Evolutionary conservation across 2,888 invertebrate species (phyloP).

Genomic region (Formica aserva): DNA sequence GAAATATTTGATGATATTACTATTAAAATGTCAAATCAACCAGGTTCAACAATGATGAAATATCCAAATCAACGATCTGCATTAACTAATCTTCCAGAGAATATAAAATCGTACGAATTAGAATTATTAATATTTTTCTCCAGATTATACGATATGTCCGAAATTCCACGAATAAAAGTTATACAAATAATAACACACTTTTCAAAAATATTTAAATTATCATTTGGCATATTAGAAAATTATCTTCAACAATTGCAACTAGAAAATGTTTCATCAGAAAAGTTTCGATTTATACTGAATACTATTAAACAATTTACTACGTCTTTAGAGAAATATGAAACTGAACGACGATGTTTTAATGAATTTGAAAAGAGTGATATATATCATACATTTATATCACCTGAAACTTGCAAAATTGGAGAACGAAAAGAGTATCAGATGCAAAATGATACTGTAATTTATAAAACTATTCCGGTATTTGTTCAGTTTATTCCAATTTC

Average conservation of each 20-base stretch:
- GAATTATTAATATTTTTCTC: neutral
- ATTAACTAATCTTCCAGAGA: neutral
- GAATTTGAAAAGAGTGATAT: neutral
- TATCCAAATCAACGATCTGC: neutral
- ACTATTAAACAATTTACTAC: neutral
- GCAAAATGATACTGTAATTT: slow-evolving; percentile 9
- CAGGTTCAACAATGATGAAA: neutral
- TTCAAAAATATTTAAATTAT: slow-evolving; percentile 3
- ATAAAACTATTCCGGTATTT: neutral
- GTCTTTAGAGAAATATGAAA: neutral
- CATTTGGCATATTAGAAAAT: neutral
- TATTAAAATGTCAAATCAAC: neutral
- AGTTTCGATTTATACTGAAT: neutral
- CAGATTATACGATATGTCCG: neutral
- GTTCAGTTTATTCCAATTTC: slow-evolving; percentile 6
- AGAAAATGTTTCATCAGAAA: slow-evolving; percentile 1
- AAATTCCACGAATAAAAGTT: slow-evolving; percentile 8
- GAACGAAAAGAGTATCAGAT: neutral
- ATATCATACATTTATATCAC: neutral
- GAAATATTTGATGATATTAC: neutral
- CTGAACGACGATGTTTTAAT: slow-evolving; percentile 10
- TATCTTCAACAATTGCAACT: neutral
- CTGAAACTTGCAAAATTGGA: slow-evolving; percentile 10
- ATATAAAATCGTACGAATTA: neutral
- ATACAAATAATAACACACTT: slow-evolving; percentile 4